Evolutionary conservation across 2,113 vertebrate genomes (phyloP).

Genomic region (Terrapene triunguis): DNA sequence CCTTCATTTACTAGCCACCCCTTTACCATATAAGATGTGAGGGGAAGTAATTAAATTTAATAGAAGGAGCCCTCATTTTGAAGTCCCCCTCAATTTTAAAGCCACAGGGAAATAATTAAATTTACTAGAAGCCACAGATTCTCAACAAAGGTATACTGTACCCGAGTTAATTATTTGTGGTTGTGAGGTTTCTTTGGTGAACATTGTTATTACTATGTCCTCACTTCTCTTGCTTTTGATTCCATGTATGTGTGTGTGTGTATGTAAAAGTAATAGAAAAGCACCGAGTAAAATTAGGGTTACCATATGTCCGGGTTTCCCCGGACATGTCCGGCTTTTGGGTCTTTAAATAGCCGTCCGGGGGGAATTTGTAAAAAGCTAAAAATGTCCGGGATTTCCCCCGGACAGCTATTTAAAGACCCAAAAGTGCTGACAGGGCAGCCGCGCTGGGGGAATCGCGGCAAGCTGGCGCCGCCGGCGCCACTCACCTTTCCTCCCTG

Average conservation of each 20-base stretch:
- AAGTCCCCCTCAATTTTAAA: constrained; percentile 44
- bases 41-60: neutral
- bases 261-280: neutral
- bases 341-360: too few relatives aligned
- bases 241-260: neutral
- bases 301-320: too few relatives aligned
- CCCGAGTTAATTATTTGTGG: constrained; percentile 37
- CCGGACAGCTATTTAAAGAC: too few relatives aligned
- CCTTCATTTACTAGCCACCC: neutral
- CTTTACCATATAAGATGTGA: neutral
- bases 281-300: neutral
- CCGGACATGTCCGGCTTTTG: too few relatives aligned
- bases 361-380: too few relatives aligned
- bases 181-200: constrained; percentile 61
- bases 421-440: too few relatives aligned
- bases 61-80: neutral
- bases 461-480: too few relatives aligned
- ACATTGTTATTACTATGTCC: neutral
- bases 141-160: constrained; percentile 37
- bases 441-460: too few relatives aligned
- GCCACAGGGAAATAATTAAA: constrained; percentile 56
- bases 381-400: too few relatives aligned
- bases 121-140: constrained; percentile 4
- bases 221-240: neutral
- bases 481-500: too few relatives aligned